A percentile compares a stretch with the other conserved stretches of the same genome.
phyloP scores from a whole-genome alignment of 2,113 vertebrate genomes.

The Hippocampus mohnikei region DNA sequence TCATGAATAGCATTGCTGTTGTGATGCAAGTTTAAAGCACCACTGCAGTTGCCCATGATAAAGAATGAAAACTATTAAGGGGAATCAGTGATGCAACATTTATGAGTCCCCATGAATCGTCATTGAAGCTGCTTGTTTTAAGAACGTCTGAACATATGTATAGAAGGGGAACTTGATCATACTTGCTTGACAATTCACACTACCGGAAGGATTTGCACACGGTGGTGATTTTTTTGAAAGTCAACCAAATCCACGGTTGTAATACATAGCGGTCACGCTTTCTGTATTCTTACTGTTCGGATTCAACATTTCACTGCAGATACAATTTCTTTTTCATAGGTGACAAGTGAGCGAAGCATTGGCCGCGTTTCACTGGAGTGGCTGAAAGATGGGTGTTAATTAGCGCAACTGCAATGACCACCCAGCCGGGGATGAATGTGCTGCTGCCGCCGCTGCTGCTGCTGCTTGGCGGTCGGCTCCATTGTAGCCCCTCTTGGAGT shows the following conservation, averaged over 20 bases:
- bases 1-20: too few relatives aligned
- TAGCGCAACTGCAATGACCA: conserved; percentile 70
- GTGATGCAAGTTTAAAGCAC: neutral
- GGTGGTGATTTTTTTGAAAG: too few relatives aligned
- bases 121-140: too few relatives aligned
- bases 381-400: conserved; percentile 66
- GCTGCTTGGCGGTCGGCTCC: conserved; percentile 57
- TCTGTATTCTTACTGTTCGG: neutral
- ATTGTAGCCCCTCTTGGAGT: conserved; percentile 62
- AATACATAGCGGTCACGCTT: too few relatives aligned
- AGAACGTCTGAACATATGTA: too few relatives aligned
- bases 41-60: neutral
- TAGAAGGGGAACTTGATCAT: too few relatives aligned
- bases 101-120: too few relatives aligned
- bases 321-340: conserved; percentile 1
- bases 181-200: too few relatives aligned
- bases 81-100: neutral
- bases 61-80: neutral
- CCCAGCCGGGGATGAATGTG: conserved; percentile 63
- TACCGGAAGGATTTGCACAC: too few relatives aligned
- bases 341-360: conserved; percentile 22
- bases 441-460: conserved; percentile 46
- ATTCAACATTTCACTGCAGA: neutral
- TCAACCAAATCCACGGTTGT: too few relatives aligned
- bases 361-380: conserved; percentile 32